Evolutionary conservation across 2,113 vertebrate genomes (phyloP), one percentile per base, ranked within the genome.

Genomic region (Tinamus guttatus): DNA sequence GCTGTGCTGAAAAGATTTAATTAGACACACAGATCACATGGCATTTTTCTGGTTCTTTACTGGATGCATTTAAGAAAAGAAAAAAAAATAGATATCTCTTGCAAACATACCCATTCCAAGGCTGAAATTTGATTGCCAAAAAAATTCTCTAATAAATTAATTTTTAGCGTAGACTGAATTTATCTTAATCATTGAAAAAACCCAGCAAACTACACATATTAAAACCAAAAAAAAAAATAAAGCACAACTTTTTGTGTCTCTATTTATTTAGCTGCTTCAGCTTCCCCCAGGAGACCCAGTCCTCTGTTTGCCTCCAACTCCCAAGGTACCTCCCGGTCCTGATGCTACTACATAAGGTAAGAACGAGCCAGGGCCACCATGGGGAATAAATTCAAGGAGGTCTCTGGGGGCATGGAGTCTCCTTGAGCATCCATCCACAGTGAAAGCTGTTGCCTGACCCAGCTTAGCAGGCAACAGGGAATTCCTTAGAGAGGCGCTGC

Each of bases 1-100:
- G 85, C 90, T 90, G 82, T 88, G 88, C 81, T 93, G 86, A 95
- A 79, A 38, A 85, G 83, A 69, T 97, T 94, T 94, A 95, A 96
- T 95, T 96, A 93, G 93, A 90, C 77, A 65, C 60, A 79, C 49
- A 70, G 79, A 74, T 89, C 92, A 93, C 49, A 10, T 80, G 62
- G 30, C 27, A 2, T 76, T 79, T 90, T 76, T 51, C 83, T 85
- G 21, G 7, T 63, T 84, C 28, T 41, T 73, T 59, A 87, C 25
- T 93, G 91, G 86, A 8, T 76, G 54, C 24, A 28, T 6, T 16
- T 2, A 58, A 58, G 60, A 54, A 68, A 12, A 0, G 19, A 9
- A 16, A 84, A 59, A 10, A 17, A 21, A 52, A 79, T 25, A 84
- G 11, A 18, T 60, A 68, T 22, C 7, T 73, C 30, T 22, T 76